Evolutionary conservation across 37 sponge, comb jelly and placozoan species (phyloP).

Genomic region (Chondrilla cf. caribensis): DNA sequence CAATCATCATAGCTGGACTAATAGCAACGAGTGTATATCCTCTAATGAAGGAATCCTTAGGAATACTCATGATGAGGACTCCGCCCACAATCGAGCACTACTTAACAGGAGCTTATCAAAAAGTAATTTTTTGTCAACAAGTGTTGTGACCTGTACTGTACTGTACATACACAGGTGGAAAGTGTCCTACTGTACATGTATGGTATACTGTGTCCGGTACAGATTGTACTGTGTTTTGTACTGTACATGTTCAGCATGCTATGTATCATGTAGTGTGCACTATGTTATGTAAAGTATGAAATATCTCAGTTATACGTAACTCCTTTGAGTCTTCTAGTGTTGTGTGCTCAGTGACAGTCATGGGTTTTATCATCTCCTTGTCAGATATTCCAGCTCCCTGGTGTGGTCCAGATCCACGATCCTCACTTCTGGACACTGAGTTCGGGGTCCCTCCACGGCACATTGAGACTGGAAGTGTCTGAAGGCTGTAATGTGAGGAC

Average conservation of each 20-base stretch:
- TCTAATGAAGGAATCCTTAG: constrained; percentile 69
- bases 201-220: too few species aligned
- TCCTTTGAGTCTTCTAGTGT: too few species aligned
- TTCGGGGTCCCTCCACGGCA: constrained; percentile 42
- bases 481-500: constrained; percentile 27
- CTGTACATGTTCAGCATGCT: too few species aligned
- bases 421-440: constrained; percentile 89
- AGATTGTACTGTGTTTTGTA: too few species aligned
- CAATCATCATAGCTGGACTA: constrained; percentile 85
- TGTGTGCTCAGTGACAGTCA: too few species aligned
- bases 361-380: background rate
- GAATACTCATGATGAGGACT: constrained; percentile 72
- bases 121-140: constrained; percentile 14
- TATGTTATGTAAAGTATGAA: too few species aligned
- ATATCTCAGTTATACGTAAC: too few species aligned
- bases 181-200: background rate
- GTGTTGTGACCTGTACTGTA: too few species aligned
- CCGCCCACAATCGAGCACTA: constrained; percentile 56
- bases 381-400: constrained; percentile 59
- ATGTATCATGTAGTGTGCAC: too few species aligned
- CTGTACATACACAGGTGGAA: too few species aligned
- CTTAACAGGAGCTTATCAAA: constrained; percentile 47
- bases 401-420: constrained; percentile 61
- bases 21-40: constrained; percentile 79
- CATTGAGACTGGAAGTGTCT: constrained; percentile 47